phyloP scores from a whole-genome alignment of 2,113 vertebrate species.

The Chascanopsetta lugubris region DNA sequence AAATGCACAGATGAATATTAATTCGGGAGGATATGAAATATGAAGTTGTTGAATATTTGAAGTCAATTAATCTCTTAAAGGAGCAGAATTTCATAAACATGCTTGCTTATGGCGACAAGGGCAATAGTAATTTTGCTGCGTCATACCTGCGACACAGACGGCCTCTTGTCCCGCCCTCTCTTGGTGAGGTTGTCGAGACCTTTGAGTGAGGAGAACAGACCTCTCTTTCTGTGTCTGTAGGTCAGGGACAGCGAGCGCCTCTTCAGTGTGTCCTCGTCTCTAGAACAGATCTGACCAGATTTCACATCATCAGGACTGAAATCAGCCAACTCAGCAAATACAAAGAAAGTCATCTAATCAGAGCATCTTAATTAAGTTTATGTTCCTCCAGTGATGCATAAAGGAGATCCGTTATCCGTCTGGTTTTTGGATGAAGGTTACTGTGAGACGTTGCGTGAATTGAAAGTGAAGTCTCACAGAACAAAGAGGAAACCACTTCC shows the following conservation, averaged over 20 bases:
- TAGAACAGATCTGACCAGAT: constrained; percentile 89
- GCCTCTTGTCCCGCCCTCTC: constrained; percentile 89
- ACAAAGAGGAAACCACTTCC: neutral
- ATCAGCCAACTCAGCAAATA: constrained; percentile 20
- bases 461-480: constrained; percentile 5
- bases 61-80: too few relatives aligned
- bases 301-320: constrained; percentile 35
- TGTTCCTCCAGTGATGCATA: constrained; percentile 12
- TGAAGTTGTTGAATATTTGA: too few relatives aligned
- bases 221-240: constrained; percentile 84
- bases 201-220: constrained; percentile 95
- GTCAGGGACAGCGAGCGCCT: constrained; percentile 90
- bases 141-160: constrained; percentile 89
- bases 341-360: constrained; percentile 39
- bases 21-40: neutral
- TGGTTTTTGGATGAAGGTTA: constrained; percentile 22
- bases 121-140: too few relatives aligned
- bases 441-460: constrained; percentile 13
- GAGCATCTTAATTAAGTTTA: constrained; percentile 45
- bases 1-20: neutral
- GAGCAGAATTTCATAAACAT: too few relatives aligned
- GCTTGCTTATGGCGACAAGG: too few relatives aligned
- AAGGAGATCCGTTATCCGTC: neutral
- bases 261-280: constrained; percentile 90
- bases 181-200: constrained; percentile 93